A percentile compares a stretch with the other conserved stretches of the same genome.
phyloP scores from a whole-genome alignment of 2,888 invertebrate genomes.

The Scaptomyza polygonia region DNA sequence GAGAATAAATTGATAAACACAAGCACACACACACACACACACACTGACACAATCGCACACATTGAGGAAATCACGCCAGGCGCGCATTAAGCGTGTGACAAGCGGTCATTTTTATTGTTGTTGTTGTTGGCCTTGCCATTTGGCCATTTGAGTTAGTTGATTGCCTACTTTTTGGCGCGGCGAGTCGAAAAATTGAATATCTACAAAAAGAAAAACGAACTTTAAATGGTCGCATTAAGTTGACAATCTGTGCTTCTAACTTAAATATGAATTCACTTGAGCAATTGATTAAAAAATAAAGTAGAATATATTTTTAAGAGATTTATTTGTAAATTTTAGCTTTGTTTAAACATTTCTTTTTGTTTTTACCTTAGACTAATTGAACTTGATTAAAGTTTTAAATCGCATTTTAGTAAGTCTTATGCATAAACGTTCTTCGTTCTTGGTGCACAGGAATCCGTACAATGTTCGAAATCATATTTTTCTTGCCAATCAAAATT shows the following conservation, averaged over 20 bases:
- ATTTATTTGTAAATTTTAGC: too few relatives aligned
- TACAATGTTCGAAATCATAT: too few relatives aligned
- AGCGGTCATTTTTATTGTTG: conserved; percentile 47
- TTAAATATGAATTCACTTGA: neutral
- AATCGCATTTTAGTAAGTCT: too few relatives aligned
- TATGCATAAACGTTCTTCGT: too few relatives aligned
- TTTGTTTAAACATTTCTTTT: too few relatives aligned
- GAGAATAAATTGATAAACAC: conserved; percentile 2
- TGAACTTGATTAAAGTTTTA: too few relatives aligned
- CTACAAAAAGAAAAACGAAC: conserved; percentile 4
- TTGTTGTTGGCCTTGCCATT: conserved; percentile 23
- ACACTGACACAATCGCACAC: conserved; percentile 1
- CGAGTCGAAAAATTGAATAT: conserved; percentile 13
- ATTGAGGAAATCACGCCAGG: conserved; percentile 71
- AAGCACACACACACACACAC: conserved; percentile 10
- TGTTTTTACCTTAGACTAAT: too few relatives aligned
- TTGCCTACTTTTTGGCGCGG: conserved; percentile 38
- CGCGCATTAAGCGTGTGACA: conserved; percentile 65
- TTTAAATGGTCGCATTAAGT: conserved; percentile 6
- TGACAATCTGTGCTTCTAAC: neutral
- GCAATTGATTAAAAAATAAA: neutral
- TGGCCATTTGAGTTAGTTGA: conserved; percentile 6
- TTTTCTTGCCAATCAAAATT: too few relatives aligned
- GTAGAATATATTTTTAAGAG: neutral
- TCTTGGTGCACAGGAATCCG: too few relatives aligned